Percentiles rank a stretch among this genome's conserved stretches.
Conservation (phyloP, 2,797 vertebrate genomes). For the Saxicola maurus region DNA sequence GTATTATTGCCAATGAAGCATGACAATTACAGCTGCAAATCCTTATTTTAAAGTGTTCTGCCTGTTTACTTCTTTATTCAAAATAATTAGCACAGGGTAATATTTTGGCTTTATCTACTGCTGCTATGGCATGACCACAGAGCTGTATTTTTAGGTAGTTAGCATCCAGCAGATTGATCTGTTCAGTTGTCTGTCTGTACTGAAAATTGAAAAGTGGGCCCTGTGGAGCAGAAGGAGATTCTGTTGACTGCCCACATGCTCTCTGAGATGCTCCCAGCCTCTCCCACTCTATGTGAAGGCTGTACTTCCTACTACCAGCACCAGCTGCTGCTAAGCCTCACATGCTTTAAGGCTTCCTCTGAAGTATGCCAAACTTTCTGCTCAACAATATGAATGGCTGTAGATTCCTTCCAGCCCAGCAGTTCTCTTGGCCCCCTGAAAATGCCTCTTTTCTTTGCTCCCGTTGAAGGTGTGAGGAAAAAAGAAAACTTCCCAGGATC, state of each 20-base stretch:
- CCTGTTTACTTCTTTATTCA: not conserved
- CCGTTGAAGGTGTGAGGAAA: not conserved
- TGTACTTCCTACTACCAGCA: not conserved
- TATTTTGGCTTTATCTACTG: not conserved
- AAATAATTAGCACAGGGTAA: not conserved
- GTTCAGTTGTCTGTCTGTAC: not conserved
- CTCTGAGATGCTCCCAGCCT: not conserved
- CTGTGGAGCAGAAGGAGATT: not conserved
- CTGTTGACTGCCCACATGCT: not conserved
- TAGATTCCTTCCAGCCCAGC: not conserved
- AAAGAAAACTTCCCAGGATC: not conserved
- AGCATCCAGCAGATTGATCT: not conserved
- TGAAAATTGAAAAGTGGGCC: not conserved
- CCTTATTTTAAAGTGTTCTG: not conserved
- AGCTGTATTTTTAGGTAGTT: not conserved
- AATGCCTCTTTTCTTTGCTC: not conserved
- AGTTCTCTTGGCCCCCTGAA: not conserved
- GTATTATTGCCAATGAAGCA: not conserved
- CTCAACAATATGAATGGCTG: not conserved
- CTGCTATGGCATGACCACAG: not conserved
- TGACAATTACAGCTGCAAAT: not conserved
- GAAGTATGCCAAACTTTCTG: not conserved
- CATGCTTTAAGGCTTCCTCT: not conserved
- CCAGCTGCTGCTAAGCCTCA: not conserved
- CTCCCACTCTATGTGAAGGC: not conserved